These are phyloP conservation scores for Pocillopora damicornis DNA, from an alignment of 64 coral and sea anemone species.

Conservation along the genomic window DNA sequence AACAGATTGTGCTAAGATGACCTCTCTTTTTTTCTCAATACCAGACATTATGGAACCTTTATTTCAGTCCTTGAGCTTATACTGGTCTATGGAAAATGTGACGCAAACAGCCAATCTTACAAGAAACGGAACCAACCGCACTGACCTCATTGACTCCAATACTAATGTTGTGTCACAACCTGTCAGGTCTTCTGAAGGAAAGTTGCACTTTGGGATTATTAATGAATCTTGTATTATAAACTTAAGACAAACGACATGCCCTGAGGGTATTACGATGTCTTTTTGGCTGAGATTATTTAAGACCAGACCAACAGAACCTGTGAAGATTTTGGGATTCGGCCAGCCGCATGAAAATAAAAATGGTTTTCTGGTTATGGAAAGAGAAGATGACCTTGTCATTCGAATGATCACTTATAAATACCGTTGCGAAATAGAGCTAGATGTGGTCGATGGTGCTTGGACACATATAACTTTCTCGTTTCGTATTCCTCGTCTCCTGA, in stretches of 20 bases:
- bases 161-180: neutral
- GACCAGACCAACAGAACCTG: neutral
- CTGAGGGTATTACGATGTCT: neutral
- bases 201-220: neutral
- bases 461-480: neutral
- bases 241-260: neutral
- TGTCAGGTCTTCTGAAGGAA: neutral
- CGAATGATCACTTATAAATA: neutral
- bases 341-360: neutral
- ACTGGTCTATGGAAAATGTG: neutral
- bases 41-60: neutral
- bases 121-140: neutral
- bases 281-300: neutral
- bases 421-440: neutral
- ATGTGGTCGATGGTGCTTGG: neutral
- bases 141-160: neutral
- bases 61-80: neutral
- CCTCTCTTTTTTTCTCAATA: neutral
- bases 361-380: neutral
- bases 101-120: neutral
- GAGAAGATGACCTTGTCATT: neutral
- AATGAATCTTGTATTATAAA: neutral
- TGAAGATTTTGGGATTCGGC: constrained; percentile 2
- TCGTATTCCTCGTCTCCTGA: neutral
- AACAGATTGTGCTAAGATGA: neutral